Conservation (phyloP, 2,888 invertebrate genomes). For the Xestia ashworthii region DNA sequence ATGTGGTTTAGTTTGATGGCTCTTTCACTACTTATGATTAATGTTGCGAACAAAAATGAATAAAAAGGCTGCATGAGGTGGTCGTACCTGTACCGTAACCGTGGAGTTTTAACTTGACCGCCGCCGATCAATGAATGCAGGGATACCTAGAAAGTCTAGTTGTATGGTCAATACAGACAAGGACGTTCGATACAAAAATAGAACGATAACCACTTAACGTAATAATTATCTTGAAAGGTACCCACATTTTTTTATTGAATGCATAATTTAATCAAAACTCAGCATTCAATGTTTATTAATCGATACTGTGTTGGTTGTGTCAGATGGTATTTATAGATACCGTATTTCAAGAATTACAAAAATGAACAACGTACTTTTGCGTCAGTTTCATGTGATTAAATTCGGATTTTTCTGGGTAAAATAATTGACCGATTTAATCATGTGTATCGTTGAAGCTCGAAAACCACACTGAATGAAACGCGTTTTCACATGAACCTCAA, state of each 20-base stretch:
- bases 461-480: neutral
- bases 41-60: constrained; percentile 33
- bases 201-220: neutral
- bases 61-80: neutral
- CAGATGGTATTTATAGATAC: neutral
- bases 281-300: neutral
- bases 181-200: neutral
- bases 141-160: neutral
- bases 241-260: neutral
- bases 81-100: too few species aligned
- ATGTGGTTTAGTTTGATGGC: constrained; percentile 1
- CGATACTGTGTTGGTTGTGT: neutral
- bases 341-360: neutral
- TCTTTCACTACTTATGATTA: constrained; percentile 8
- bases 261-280: neutral
- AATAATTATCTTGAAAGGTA: neutral
- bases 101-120: neutral
- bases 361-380: neutral
- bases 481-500: neutral
- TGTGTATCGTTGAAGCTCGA: neutral
- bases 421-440: neutral
- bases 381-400: neutral
- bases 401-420: neutral
- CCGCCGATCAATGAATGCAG: constrained; percentile 6
- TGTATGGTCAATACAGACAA: neutral